Base-by-base conservation (phyloP, 1,140 invertebrate genomes). In the Macrobrachium nipponense region DNA sequence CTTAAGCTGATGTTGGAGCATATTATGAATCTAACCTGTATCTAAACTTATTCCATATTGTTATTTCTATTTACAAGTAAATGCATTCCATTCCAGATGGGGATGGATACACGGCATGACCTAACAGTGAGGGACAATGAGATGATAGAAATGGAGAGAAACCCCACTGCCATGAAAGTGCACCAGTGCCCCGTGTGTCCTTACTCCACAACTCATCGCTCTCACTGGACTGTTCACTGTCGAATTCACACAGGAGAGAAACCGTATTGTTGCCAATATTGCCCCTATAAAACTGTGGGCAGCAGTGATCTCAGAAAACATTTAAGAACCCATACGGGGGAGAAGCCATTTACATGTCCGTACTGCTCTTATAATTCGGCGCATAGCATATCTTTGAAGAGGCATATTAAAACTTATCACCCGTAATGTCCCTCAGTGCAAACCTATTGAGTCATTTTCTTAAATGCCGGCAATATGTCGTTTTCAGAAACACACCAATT, bases 181-280 rank as follows among this genome's bases (percentile, higher is more conserved):
- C 61, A 64, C 23, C 78, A 64, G 17, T 80, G 78, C 27, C 61
- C 78, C 15, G 78, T 80, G 23, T 80, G 78, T 44, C 78, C 78
- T 12, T 80, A 80, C 78, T 17, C 59, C 12, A 80, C 78, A 27
- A 66, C 20, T 62, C 58, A 64, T n/a, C 36, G 60, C 59, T 61
- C 36, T 10, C 58, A 80, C 27, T 80, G 60, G 27, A 43, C 36
- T 27, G 23, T 80, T 4, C 78, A 80, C 43, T 80, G 60, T 43
- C 78, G 36, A 12, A 80, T 27, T 61, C 78, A 80, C 78, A 64
- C 78, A 4, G 27, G 59, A 62, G 78, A 80, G 23, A 62, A 80
- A 43, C 58, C 78, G 18, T 62, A 80, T 43, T n/a, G 36, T 23
- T 80, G 78, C 27, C 60, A 60, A 60, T 80, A 64, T 23, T 80